These are phyloP conservation scores for Aplysina aerophoba DNA, from an alignment of 37 sponge, comb jelly and placozoan species.

Conservation along the genomic window DNA sequence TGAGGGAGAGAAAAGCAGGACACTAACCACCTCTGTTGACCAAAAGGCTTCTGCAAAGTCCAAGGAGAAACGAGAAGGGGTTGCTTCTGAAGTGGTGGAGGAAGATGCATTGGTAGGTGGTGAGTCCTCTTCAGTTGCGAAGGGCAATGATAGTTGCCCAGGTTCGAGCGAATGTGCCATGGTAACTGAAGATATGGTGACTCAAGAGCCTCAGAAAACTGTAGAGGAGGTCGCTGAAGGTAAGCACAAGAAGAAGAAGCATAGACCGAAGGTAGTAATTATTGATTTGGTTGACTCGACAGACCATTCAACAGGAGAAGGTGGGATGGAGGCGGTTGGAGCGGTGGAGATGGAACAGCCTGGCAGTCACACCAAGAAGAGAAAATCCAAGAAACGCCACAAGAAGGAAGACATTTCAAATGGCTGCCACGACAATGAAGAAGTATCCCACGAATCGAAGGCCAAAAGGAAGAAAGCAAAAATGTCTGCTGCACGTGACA, in stretches of 20 bases:
- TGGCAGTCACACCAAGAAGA: too few relatives aligned
- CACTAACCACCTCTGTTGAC: neutral
- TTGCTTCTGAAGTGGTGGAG: neutral
- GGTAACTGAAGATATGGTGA: neutral
- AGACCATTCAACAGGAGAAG: too few relatives aligned
- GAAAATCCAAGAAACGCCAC: too few relatives aligned
- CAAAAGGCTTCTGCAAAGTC: neutral
- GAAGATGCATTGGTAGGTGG: too few relatives aligned
- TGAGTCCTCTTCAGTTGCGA: too few relatives aligned
- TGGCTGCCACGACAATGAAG: too few relatives aligned
- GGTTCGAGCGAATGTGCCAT: neutral
- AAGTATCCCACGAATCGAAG: too few relatives aligned
- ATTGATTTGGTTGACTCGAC: neutral
- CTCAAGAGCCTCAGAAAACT: neutral
- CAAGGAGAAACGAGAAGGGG: slow-evolving; percentile 22
- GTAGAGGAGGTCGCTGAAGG: neutral
- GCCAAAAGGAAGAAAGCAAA: too few relatives aligned
- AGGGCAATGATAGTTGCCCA: neutral
- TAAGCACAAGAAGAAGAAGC: slow-evolving; percentile 7
- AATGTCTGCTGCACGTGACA: too few relatives aligned
- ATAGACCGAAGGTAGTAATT: neutral
- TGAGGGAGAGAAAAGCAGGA: neutral
- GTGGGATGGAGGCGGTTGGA: too few relatives aligned
- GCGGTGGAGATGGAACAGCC: too few relatives aligned
- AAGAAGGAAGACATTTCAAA: too few relatives aligned